Evolutionary conservation across 2,113 vertebrate species (phyloP).

Genomic region (Neomonachus schauinslandi): DNA sequence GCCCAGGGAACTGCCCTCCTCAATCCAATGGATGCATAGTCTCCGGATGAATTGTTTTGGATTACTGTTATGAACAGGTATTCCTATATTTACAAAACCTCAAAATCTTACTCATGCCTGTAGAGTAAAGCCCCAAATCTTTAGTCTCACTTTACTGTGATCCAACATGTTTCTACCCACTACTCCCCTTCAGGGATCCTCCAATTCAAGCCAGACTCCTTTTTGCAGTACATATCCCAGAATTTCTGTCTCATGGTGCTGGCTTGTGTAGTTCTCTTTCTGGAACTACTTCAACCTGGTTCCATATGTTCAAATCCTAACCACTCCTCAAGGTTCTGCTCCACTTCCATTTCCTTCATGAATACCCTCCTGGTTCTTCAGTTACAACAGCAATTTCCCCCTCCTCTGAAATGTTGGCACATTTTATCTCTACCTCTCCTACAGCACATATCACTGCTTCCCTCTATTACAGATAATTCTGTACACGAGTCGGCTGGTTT

Average conservation of each 20-base stretch:
- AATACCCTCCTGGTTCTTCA: neutral
- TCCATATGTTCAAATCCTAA: slow-evolving; percentile 4
- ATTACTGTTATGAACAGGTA: neutral
- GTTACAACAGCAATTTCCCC: neutral
- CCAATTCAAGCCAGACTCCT: neutral
- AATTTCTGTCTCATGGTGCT: neutral
- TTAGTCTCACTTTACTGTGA: neutral
- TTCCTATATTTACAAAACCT: neutral
- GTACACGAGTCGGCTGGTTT: neutral
- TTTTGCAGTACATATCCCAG: neutral
- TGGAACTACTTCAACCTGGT: neutral
- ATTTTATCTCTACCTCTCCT: neutral
- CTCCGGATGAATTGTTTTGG: neutral
- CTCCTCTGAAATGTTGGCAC: neutral
- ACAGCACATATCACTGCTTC: neutral
- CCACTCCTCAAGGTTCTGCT: neutral
- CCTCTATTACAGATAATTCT: neutral
- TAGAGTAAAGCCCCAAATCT: neutral
- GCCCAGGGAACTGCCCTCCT: neutral
- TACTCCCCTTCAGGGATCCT: neutral
- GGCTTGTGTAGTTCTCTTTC: neutral
- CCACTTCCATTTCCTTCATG: neutral
- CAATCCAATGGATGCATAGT: neutral
- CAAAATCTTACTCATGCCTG: neutral
- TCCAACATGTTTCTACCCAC: neutral